Evolutionary conservation across 2,888 invertebrate genomes (phyloP).

Genomic region (Camptogramma bilineatum): DNA sequence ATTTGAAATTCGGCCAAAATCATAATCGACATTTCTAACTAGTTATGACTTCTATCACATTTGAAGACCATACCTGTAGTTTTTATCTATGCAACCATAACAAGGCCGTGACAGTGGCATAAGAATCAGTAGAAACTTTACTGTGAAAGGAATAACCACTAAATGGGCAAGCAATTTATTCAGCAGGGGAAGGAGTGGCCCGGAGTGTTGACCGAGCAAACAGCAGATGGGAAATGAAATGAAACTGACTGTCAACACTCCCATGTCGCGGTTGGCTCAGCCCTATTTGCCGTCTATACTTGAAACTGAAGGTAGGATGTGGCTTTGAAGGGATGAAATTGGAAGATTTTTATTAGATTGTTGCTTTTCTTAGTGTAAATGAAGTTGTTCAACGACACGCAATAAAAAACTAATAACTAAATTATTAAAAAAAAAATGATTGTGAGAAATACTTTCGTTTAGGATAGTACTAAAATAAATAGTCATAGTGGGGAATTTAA

Average conservation of each 20-base stretch:
- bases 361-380: neutral
- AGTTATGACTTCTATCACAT: too few species aligned
- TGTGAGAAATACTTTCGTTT: too few species aligned
- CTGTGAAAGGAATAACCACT: constrained; percentile 45
- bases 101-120: neutral
- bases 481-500: too few species aligned
- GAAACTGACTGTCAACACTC: constrained; percentile 63
- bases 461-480: too few species aligned
- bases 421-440: too few species aligned
- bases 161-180: constrained; percentile 63
- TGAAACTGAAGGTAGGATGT: neutral
- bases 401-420: too few species aligned
- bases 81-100: neutral
- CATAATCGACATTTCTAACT: too few species aligned
- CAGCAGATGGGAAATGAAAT: constrained; percentile 73
- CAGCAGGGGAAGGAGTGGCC: constrained; percentile 55
- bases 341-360: constrained; percentile 1
- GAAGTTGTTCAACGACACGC: neutral
- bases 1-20: too few species aligned
- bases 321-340: constrained; percentile 6
- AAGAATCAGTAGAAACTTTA: neutral
- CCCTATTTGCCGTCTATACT: constrained; percentile 70
- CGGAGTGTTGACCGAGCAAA: constrained; percentile 69
- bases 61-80: too few species aligned
- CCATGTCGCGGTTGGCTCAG: constrained; percentile 52